These are phyloP conservation scores for Monopis laevigella DNA, from an alignment of 2,888 invertebrate genomes.

Conservation along the genomic window DNA sequence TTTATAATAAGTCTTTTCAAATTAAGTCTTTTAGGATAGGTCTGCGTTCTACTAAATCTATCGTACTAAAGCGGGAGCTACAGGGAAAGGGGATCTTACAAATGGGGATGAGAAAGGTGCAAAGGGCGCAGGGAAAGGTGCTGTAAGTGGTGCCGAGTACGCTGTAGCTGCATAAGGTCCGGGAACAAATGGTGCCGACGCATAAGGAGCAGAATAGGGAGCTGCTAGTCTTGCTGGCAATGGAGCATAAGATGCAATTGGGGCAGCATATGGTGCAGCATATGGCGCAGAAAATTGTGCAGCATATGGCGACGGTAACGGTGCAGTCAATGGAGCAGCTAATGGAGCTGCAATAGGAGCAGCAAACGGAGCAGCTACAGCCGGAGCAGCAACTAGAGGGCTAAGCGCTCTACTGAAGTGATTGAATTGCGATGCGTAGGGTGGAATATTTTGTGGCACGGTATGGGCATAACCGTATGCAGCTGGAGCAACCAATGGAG, in stretches of 20 bases:
- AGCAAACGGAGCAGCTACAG: slow-evolving; percentile 22
- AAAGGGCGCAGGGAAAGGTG: slow-evolving; percentile 16
- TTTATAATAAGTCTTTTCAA: slow-evolving; percentile 9
- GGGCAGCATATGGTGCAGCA: slow-evolving; percentile 23
- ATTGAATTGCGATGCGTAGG: slow-evolving; percentile 70
- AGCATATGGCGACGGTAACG: slow-evolving; percentile 20
- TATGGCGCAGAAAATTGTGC: slow-evolving; percentile 18
- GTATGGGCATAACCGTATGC: slow-evolving; percentile 66
- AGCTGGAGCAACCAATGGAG: slow-evolving; percentile 60
- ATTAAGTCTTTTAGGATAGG: slow-evolving; percentile 39
- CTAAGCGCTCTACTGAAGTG: slow-evolving; percentile 55
- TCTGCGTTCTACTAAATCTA: slow-evolving; percentile 50
- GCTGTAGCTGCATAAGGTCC: slow-evolving; percentile 19
- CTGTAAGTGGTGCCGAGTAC: slow-evolving; percentile 18
- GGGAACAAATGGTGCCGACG: slow-evolving; percentile 21
- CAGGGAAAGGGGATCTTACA: slow-evolving; percentile 29
- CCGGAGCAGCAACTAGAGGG: slow-evolving; percentile 38
- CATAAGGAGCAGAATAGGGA: slow-evolving; percentile 24
- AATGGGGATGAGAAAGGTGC: slow-evolving; percentile 25
- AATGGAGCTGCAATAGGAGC: slow-evolving; percentile 18
- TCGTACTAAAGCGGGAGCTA: slow-evolving; percentile 54
- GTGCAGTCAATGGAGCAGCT: slow-evolving; percentile 19
- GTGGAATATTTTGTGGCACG: slow-evolving; percentile 70
- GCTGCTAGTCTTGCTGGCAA: slow-evolving; percentile 22
- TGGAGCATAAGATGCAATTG: slow-evolving; percentile 18